Evolutionary conservation across 2,797 vertebrate species (phyloP).

Genomic region (Smutsia gigantea): DNA sequence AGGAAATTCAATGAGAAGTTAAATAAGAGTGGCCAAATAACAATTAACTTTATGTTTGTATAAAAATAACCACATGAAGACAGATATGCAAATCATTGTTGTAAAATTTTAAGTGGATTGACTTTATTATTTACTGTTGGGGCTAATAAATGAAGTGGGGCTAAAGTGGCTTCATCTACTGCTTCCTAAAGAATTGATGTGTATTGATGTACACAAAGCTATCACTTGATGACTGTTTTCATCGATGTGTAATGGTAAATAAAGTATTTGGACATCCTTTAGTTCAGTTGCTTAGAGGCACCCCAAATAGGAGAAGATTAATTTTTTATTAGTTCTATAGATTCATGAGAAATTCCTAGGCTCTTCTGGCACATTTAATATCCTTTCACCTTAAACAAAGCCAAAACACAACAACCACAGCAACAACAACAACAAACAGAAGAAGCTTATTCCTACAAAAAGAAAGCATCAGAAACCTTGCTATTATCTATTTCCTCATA

Average conservation of each 20-base stretch:
- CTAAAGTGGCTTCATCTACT: not conserved
- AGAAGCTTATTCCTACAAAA: not conserved
- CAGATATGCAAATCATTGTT: not conserved
- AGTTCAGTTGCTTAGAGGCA: not conserved
- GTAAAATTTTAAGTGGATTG: slow-evolving; percentile 34
- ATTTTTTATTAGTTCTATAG: not conserved
- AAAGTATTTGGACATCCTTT: not conserved
- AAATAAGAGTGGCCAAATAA: not conserved
- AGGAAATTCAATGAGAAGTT: slow-evolving; percentile 48
- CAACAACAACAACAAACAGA: not conserved
- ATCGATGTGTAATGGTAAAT: not conserved
- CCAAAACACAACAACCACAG: not conserved
- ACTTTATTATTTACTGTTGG: slow-evolving; percentile 24
- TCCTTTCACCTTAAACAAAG: not conserved
- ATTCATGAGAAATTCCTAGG: not conserved
- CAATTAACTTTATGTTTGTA: slow-evolving; percentile 8
- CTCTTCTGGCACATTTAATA: not conserved
- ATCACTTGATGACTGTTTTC: not conserved
- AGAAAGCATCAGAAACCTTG: not conserved
- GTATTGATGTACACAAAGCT: not conserved
- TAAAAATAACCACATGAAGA: not conserved
- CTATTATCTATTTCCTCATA: not conserved
- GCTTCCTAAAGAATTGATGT: not conserved
- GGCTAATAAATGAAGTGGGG: not conserved
- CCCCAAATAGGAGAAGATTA: not conserved